Conservation (phyloP, 2,797 vertebrate genomes). For the Morelia viridis region DNA sequence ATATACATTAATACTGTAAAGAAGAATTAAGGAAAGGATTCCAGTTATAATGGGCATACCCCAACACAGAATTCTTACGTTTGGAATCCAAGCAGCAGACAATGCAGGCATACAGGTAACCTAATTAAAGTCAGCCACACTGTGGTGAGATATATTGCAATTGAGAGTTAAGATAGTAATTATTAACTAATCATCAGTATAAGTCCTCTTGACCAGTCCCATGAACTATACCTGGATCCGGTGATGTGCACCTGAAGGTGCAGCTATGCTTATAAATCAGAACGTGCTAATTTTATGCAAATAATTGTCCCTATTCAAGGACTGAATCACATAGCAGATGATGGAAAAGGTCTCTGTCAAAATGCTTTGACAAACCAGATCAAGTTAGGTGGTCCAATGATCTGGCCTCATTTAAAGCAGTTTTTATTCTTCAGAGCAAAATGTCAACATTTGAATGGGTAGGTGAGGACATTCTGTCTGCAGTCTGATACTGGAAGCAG, state of each 20-base stretch:
- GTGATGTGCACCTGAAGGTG: not conserved
- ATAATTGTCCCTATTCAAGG: not conserved
- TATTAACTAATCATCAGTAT: not conserved
- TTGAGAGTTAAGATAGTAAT: not conserved
- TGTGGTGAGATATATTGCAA: not conserved
- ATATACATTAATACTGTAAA: not conserved
- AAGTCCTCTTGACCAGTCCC: not conserved
- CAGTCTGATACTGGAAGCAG: conserved; percentile 51
- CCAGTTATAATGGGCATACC: not conserved
- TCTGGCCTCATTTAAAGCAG: not conserved
- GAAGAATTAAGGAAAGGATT: not conserved
- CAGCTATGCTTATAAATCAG: not conserved
- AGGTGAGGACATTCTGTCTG: conserved; percentile 27
- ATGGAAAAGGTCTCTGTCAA: not conserved
- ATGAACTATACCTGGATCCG: not conserved
- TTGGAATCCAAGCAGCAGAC: not conserved
- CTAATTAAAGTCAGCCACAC: not conserved
- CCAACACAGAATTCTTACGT: not conserved
- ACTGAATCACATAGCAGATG: not conserved
- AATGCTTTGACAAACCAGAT: not conserved
- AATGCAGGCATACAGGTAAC: not conserved
- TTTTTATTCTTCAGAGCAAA: not conserved
- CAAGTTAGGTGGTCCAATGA: no score
- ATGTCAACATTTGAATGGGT: conserved; percentile 24
- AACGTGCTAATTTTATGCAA: not conserved